Base-by-base conservation (phyloP, 2,797 vertebrate genomes). In the Staurois parvus region DNA sequence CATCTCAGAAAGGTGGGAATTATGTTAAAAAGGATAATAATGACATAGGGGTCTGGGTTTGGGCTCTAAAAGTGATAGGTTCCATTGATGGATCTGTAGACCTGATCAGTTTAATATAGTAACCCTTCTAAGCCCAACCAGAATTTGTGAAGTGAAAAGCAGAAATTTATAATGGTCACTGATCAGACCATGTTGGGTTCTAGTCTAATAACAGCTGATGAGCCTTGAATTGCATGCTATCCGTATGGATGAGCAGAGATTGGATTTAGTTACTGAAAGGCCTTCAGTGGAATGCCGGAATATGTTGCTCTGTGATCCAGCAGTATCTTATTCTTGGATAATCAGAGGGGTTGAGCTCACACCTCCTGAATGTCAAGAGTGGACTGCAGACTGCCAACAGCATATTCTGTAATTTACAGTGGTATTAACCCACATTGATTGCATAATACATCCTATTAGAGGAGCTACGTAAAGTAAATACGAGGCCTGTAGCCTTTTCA, bases 211-310 rank as follows among this genome's bases (percentile, higher is more conserved):
- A 66, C 76, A 68, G 59, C 56, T 77, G 52, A 77, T 24, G 24
- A 24, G 45, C 37, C n/a, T 48, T 21, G 32, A 15, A 70, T 32
- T 24, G 67, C 30, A 66, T 82, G 52, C 64, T n/a, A 0, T 67
- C 66, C 1, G 15, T 79, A 37, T 28, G 11, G 21, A 26, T 69
- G 69, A 34, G 0, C 34, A 6, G 0, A 0, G 19, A 2, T 37
- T 48, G 69, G 0, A 56, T 86, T 84, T 68, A 56, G 83, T 92
- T 89, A 88, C 90, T 76, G 79, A 78, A 82, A 90, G 72, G 62
- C 72, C 87, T 87, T 84, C 6, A 0, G 64, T 28, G 84, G 88
- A 89, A 89, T 81, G 85, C 72, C 17, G 69, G 17, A 11, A 77
- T 11, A 0, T 32, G 66, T 67, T 76, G 75, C 62, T 12, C 62